phyloP scores from a whole-genome alignment of 2,888 invertebrate species.

The Micoletzkya japonica region DNA sequence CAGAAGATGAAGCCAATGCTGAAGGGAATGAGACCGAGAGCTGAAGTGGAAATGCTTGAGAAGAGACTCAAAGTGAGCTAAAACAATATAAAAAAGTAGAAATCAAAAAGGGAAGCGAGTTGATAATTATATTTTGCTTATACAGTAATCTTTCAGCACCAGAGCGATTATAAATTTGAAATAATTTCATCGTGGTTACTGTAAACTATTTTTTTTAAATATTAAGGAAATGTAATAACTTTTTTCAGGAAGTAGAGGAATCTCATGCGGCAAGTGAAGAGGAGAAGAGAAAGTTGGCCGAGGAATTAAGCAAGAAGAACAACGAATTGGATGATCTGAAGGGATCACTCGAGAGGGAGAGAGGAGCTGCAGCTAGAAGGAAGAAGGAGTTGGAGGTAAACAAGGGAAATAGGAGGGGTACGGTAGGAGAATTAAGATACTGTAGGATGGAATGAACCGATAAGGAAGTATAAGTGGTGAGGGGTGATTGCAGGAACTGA shows the following conservation, averaged over 20 bases:
- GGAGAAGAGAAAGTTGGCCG: constrained; percentile 42
- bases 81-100: background rate
- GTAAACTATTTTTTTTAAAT: background rate
- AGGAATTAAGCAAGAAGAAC: constrained; percentile 44
- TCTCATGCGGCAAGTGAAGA: constrained; percentile 34
- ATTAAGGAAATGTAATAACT: background rate
- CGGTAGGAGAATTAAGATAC: background rate
- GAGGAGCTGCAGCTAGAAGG: constrained; percentile 43
- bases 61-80: constrained; percentile 73
- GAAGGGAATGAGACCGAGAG: constrained; percentile 56
- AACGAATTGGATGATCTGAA: constrained; percentile 40
- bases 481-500: constrained; percentile 38
- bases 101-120: background rate
- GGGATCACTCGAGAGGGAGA: constrained; percentile 47
- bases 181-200: background rate
- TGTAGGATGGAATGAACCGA: background rate
- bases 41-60: constrained; percentile 74
- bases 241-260: constrained; percentile 27
- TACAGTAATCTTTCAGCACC: background rate
- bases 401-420: background rate
- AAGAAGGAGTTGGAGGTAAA: constrained; percentile 51
- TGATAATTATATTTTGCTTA: background rate
- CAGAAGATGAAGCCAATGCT: constrained; percentile 65
- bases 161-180: background rate
- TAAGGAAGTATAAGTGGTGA: too few relatives aligned